Base-by-base conservation (phyloP, 2,113 vertebrate genomes). In the Leucopsar rothschildi region DNA sequence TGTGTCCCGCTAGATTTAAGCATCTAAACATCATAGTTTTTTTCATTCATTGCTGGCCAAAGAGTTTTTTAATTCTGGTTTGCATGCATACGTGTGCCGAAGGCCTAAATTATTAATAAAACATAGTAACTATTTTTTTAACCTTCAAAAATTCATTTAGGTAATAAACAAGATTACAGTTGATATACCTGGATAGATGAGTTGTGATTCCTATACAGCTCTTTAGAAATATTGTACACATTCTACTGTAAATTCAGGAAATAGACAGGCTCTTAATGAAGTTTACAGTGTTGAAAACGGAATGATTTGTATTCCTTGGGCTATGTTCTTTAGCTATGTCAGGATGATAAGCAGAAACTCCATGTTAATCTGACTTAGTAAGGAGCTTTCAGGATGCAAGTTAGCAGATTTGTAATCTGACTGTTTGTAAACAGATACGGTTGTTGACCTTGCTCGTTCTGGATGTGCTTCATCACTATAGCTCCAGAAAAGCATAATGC, bases 361-460 rank as follows among this genome's bases (percentile, higher is more conserved):
- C 86, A 68, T 0, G 2, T 82, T 96, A 97, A 97, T 97, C 97
- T 93, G 95, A 68, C 7, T 86, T 76, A 49, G 70, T 93, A 94
- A 96, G 93, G 85, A 97, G 97, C 94, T 95, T 97, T 95, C 80
- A 81, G 91, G 90, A 91, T 79, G 15, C 95, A 94, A 94, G 77
- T 94, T 95, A 95, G 76, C 85, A 93, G 91, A 95, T 96, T 86
- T 31, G 20, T 92, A 94, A 97, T 95, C 95, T 96, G 79, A 53
- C 61, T 97, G 94, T 97, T 96, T 96, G 95, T 97, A 96, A 96
- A 96, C 93, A 96, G 89, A 68, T 82, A 55, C n/a, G 13, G 63
- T 87, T 81, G 44, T 70, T 95, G 96, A 93, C 88, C 87, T 92
- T 73, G 86, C 95, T 94, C 2, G 1, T 55, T 80, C 57, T 83